A percentile compares a stretch with the other conserved stretches of the same genome.
These are phyloP conservation scores for Philaethria dido DNA, from an alignment of 2,888 invertebrate genomes.

Conservation along the genomic window DNA sequence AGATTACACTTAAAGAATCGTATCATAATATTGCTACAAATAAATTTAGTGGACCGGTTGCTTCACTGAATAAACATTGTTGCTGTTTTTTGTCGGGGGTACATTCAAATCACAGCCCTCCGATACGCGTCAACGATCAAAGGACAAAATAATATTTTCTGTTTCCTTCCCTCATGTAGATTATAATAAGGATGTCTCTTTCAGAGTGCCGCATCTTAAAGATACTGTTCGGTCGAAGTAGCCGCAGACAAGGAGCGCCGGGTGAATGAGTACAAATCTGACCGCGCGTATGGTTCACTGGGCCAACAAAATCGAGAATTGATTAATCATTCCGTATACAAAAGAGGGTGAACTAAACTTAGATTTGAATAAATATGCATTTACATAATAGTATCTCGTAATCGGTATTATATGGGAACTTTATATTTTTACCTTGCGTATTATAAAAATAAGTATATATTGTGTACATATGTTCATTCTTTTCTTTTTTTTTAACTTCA, in stretches of 20 bases:
- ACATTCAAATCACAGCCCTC: conserved; percentile 53
- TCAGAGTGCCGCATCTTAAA: conserved; percentile 56
- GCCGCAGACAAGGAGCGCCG: conserved; percentile 54
- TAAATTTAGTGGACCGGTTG: conserved; percentile 37
- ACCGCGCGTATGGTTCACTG: conserved; percentile 21
- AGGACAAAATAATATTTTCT: conserved; percentile 49
- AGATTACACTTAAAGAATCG: conserved; percentile 30
- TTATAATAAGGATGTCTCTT: conserved; percentile 50
- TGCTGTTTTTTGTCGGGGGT: conserved; percentile 53
- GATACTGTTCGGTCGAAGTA: conserved; percentile 58
- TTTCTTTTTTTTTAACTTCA: no score
- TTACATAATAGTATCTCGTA: not conserved
- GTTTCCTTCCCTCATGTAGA: conserved; percentile 45
- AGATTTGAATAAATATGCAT: conserved; percentile 11
- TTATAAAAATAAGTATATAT: not conserved
- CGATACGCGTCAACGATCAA: conserved; percentile 58
- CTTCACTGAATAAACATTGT: conserved; percentile 51
- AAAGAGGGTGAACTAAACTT: conserved; percentile 12
- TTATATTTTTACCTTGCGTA: not conserved
- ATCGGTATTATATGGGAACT: not conserved
- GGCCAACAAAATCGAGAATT: conserved; percentile 13
- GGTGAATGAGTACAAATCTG: conserved; percentile 57
- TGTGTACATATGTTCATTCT: no score
- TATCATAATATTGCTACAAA: conserved; percentile 36
- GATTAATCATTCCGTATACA: conserved; percentile 18